These are phyloP conservation scores for Alectoris magna DNA, from an alignment of 2,797 vertebrate species.

Conservation along the genomic window DNA sequence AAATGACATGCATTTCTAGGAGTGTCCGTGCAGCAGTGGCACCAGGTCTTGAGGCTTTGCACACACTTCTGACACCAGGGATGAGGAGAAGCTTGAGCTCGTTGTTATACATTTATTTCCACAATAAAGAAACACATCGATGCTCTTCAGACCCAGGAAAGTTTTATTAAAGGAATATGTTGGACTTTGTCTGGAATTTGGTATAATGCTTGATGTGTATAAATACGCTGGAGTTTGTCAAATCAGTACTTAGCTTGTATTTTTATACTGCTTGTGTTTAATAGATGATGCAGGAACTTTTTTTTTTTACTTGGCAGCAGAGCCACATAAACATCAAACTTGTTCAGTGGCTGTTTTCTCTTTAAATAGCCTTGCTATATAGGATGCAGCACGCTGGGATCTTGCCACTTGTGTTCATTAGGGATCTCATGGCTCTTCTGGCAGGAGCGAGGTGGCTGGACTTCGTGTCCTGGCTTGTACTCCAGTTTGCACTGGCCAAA, in stretches of 20 bases:
- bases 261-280: background rate
- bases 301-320: background rate
- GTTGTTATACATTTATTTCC: background rate
- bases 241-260: background rate
- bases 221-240: background rate
- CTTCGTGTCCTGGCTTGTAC: conserved; percentile 50
- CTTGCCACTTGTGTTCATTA: conserved; percentile 19
- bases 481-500: conserved; percentile 55
- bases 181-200: background rate
- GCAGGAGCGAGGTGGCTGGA: conserved; percentile 49
- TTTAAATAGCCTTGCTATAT: background rate
- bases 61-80: background rate
- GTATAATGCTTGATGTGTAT: background rate
- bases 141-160: background rate
- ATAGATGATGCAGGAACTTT: background rate
- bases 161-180: background rate
- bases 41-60: accelerated
- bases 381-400: background rate
- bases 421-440: conserved; percentile 51
- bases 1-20: background rate
- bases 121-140: background rate
- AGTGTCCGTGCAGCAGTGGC: accelerated
- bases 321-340: background rate
- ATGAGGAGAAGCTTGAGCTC: background rate
- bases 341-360: background rate